A percentile compares a stretch with the other conserved stretches of the same genome.
phyloP scores from a whole-genome alignment of 2,113 vertebrate genomes.

The Phyllostomus hastatus region DNA sequence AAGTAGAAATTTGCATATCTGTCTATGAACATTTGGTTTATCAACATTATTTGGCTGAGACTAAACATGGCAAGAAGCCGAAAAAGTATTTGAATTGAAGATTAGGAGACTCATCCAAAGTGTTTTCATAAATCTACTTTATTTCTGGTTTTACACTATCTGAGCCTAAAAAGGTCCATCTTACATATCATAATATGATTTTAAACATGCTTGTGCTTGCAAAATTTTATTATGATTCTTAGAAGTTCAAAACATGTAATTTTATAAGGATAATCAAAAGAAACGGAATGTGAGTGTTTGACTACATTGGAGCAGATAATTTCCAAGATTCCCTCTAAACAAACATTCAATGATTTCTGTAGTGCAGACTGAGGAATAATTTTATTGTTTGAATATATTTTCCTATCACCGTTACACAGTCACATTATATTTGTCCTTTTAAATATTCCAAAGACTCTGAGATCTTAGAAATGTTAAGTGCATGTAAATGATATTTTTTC shows the following conservation, averaged over 20 bases:
- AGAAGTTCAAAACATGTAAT: background rate
- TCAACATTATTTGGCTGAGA: background rate
- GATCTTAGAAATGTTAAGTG: background rate
- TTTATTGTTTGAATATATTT: background rate
- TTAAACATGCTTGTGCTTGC: background rate
- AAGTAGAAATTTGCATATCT: background rate
- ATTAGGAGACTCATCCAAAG: background rate
- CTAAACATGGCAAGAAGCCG: background rate
- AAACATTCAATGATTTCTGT: background rate
- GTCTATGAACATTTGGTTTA: background rate
- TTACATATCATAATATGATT: background rate
- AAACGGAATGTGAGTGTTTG: background rate
- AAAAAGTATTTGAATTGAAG: background rate
- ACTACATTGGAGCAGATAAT: background rate
- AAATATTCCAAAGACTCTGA: background rate
- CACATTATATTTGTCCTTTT: background rate
- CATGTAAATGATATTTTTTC: background rate
- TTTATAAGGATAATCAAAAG: background rate
- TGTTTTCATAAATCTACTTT: background rate
- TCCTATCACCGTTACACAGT: background rate
- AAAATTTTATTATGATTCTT: background rate
- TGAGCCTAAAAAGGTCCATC: background rate
- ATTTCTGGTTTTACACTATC: background rate
- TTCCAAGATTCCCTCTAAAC: background rate
- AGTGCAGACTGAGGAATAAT: background rate